phyloP scores from a whole-genome alignment of 2,797 vertebrate species.

The Eremophila alpestris region DNA sequence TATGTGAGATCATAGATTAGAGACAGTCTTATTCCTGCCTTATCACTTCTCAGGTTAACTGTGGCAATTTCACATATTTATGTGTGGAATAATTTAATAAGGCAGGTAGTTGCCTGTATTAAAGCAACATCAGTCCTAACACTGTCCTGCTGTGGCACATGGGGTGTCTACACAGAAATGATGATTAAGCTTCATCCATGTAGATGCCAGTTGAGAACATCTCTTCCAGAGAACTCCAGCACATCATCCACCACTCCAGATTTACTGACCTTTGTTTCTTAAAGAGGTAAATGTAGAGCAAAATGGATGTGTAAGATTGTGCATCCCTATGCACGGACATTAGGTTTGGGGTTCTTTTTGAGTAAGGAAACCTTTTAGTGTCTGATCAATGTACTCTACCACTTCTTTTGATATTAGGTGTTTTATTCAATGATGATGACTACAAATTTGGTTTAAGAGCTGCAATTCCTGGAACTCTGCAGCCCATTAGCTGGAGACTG shows the following conservation, averaged over 20 bases:
- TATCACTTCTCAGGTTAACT: neutral
- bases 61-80: neutral
- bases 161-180: neutral
- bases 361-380: neutral
- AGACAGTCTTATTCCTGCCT: neutral
- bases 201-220: neutral
- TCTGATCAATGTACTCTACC: neutral
- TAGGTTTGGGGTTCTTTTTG: neutral
- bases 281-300: neutral
- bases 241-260: neutral
- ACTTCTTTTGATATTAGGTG: neutral
- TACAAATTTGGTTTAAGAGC: neutral
- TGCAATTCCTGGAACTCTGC: neutral
- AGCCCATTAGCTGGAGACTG: neutral
- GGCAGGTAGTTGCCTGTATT: neutral
- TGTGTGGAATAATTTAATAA: neutral
- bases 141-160: neutral
- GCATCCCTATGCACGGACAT: accelerated
- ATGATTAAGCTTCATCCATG: neutral
- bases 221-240: neutral
- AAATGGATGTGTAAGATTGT: neutral
- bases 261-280: neutral
- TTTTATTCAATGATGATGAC: neutral
- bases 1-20: neutral
- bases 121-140: neutral